A percentile compares a stretch with the other conserved stretches of the same genome.
Conservation (phyloP, 2,113 vertebrate genomes). For the Xyrauchen texanus region DNA sequence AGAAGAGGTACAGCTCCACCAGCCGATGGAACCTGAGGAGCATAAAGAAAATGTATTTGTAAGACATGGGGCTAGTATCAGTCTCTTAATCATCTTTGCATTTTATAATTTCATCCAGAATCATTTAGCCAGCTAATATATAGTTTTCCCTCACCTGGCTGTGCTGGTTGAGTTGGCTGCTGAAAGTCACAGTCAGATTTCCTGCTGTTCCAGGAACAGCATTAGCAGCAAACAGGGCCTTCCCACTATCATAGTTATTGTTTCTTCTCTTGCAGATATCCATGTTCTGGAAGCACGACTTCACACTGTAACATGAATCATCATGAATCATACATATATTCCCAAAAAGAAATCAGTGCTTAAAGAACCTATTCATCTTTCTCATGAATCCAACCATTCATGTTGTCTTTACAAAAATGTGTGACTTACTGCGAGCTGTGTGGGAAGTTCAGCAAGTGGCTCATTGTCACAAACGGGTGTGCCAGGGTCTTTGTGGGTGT, state of each 20-base stretch:
- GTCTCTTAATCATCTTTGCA: too few species aligned
- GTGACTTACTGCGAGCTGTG: conserved; percentile 92
- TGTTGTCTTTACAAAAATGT: not conserved
- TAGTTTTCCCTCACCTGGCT: conserved; percentile 67
- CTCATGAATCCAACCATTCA: not conserved
- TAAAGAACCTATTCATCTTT: too few species aligned
- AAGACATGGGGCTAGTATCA: not conserved
- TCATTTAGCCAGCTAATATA: too few species aligned
- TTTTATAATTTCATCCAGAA: too few species aligned
- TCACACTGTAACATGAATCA: conserved; percentile 78
- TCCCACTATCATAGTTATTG: conserved; percentile 89
- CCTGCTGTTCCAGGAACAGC: conserved; percentile 91
- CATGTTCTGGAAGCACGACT: conserved; percentile 99
- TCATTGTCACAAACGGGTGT: conserved; percentile 96
- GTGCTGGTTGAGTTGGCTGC: conserved; percentile 76
- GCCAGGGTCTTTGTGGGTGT: conserved; percentile 95
- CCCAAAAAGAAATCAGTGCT: too few species aligned
- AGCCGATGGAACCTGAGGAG: conserved; percentile 78
- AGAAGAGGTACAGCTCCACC: conserved; percentile 92
- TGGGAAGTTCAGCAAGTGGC: conserved; percentile 94
- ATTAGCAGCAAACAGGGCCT: conserved; percentile 91
- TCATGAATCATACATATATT: too few species aligned
- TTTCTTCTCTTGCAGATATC: conserved; percentile 94
- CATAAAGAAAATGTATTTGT: conserved; percentile 13
- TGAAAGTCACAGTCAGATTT: conserved; percentile 87